Base-by-base conservation (phyloP, 2,888 invertebrate species). In the Drosophila affinis region DNA sequence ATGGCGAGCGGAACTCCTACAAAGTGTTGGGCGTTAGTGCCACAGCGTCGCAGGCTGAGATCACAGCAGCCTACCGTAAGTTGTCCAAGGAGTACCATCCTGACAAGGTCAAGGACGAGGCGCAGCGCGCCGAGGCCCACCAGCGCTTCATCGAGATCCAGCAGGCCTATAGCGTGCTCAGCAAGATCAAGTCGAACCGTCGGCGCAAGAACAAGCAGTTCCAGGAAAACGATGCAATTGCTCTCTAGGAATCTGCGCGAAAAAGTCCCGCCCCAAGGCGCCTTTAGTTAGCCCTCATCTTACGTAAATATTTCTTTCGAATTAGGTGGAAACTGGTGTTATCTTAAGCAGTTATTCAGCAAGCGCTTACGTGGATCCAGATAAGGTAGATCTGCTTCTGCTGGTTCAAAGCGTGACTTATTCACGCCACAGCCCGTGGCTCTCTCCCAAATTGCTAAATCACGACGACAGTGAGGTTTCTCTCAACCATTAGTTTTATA, bases 101-200 rank as follows among this genome's bases (percentile, higher is more conserved):
- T 0, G 98, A 99, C 90, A 97, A 97, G 91, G 96, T 96, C 6
- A 96, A 96, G 89, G 96, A 97, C 73, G 94, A 93, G 3, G 92
- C 93, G 1, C 94, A 94, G 64, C 94, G 96, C 48, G 92, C 93
- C 3, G 93, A 92, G 2, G 98, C 97, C 0, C 97, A 98, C 89
- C 96, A 97, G 77, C 95, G 94, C 59, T 98, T 98, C 91, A 97
- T 98, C 94, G 97, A 98, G 87, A 97, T 98, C 72, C 98, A 98
- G 87, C 96, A 97, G 89, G 98, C 98, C 0, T 98, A 98, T 90
- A 98, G 97, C 89, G 95, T 96, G 49, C 93, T 98, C 0, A 97
- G 97, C 9, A 96, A 95, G 80, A 96, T 96, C 78, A 97, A 97
- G 89, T 94, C 95, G 59, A 95, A 95, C 75, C 93, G 97, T 56